A percentile compares a stretch with the other conserved stretches of the same genome.
These are phyloP conservation scores for Xylophagus ater DNA, from an alignment of 2,888 invertebrate species.

Conservation along the genomic window DNA sequence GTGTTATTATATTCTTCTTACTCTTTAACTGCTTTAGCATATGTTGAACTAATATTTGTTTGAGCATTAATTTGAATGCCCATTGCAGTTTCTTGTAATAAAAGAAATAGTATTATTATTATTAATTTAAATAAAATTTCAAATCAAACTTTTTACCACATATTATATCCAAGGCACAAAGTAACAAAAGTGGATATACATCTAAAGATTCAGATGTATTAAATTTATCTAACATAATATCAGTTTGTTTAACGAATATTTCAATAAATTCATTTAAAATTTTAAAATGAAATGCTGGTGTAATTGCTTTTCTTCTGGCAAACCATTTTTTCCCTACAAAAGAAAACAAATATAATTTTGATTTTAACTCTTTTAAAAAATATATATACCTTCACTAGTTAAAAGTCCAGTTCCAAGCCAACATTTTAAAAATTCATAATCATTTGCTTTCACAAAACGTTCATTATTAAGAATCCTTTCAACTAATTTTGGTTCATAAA, in stretches of 20 bases:
- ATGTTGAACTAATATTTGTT: slow-evolving; percentile 48
- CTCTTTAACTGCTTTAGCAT: slow-evolving; percentile 57
- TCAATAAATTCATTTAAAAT: slow-evolving; percentile 61
- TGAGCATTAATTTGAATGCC: slow-evolving; percentile 62
- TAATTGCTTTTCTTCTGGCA: slow-evolving; percentile 55
- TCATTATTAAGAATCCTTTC: slow-evolving; percentile 13
- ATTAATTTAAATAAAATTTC: no score
- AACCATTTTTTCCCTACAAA: slow-evolving; percentile 45
- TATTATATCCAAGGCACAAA: slow-evolving; percentile 45
- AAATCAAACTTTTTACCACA: slow-evolving; percentile 33
- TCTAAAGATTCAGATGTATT: slow-evolving; percentile 37
- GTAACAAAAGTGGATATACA: slow-evolving; percentile 46
- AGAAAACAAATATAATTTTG: not conserved
- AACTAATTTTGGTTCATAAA: slow-evolving; percentile 11
- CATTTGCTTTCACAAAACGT: slow-evolving; percentile 13
- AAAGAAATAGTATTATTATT: no score
- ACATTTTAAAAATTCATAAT: slow-evolving; percentile 15
- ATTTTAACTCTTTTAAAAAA: no score
- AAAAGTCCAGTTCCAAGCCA: slow-evolving; percentile 18
- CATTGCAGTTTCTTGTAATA: slow-evolving; percentile 65
- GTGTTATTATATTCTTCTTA: slow-evolving; percentile 38
- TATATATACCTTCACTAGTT: slow-evolving; percentile 15
- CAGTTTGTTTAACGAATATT: slow-evolving; percentile 54
- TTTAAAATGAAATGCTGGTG: slow-evolving; percentile 69
- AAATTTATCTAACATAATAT: slow-evolving; percentile 47